Evolutionary conservation across 2,113 vertebrate species (phyloP), one percentile per base, ranked within the genome.

Genomic region (Rhinoderma darwinii): DNA sequence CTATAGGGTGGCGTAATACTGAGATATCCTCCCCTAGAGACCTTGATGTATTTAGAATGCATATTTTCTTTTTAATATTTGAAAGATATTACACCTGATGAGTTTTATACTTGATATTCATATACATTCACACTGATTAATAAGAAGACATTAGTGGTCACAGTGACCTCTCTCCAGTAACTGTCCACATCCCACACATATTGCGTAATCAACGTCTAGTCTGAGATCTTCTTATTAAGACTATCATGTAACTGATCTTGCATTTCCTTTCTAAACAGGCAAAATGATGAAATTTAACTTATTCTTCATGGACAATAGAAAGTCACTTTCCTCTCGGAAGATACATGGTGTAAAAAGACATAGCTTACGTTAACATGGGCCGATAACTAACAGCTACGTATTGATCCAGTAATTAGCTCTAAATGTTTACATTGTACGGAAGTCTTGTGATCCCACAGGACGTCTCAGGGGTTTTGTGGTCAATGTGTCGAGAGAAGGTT

Each of bases 351-450:
- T 41, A 63, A 63, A 27, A n/a, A 43, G 78, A 81, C 35, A 35
- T 17, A 18, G 27, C 50, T 32, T 14, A 30, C 27, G 35, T 78
- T 78, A 78, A 50, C 75, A 35, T 22, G 15, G 56, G 17, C 15
- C 18, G 56, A 43, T 63, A 27, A 39, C 4, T 41, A 44, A 44
- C 54, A 63, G 37, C 56, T 44, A 17, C 1, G 11, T 82, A 82
- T 82, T 82, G 79, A 82, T 81, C 78, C 25, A 44, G 56, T 30
- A 81, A 81, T 81, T 81, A 81, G 22, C 79, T 43, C 17, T 81
- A 63, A 79, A 63, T 63, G 79, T 81, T 81, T 81, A 43, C 50
- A 59, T 43, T 80, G 30, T 59, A 17, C 5, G 37, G 22, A 59
- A 14, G 51, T 43, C 35, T 41, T 41, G 8, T 41, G 39, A 27